Base-by-base conservation (phyloP, 2,113 vertebrate species). In the Petroica traversi region DNA sequence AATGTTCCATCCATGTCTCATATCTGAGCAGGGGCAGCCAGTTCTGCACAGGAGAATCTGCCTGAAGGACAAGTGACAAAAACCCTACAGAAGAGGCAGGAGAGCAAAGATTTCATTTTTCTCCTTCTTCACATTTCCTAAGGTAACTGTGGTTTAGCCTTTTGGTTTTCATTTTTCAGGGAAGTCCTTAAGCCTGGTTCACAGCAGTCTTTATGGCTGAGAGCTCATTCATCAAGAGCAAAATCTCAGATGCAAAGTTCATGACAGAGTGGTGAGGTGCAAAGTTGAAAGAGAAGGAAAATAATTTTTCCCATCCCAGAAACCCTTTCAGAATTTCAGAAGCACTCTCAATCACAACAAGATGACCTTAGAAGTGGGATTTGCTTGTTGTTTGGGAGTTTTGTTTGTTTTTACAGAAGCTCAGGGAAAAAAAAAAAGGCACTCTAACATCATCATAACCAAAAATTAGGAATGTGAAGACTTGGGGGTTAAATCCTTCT, bases 161-260 rank as follows among this genome's bases (percentile, higher is more conserved):
- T 88, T 92, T 52, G 58, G 84, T 89, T 95, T 95, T 67, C 52
- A 74, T 88, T 93, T 91, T 86, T 86, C 88, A 74, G 82, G 59
- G 23, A 93, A 95, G 95, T 85, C 93, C 59, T 89, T 96, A 89
- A 96, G 92, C 78, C 63, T 84, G 19, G 69, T 57, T 92, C 82
- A 84, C 68, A 67, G 93, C 67, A 86, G 83, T 12, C 48, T 83
- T 52, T 81, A 74, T 23, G 48, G 79, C 72, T 90, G 92, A 88
- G 88, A 94, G 62, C 92, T 95, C 92, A 94, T 95, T 93, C 92
- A 84, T 94, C 92, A 96, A 40, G 38, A 90, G 55, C 79, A 83
- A 92, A 94, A 90, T 63, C 93, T 93, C 79, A 71, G 55, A 88
- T 63, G 91, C 84, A 95, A 93, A 93, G 72, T 71, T 90, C 79